phyloP scores from a whole-genome alignment of 2,113 vertebrate genomes.

The human region DNA sequence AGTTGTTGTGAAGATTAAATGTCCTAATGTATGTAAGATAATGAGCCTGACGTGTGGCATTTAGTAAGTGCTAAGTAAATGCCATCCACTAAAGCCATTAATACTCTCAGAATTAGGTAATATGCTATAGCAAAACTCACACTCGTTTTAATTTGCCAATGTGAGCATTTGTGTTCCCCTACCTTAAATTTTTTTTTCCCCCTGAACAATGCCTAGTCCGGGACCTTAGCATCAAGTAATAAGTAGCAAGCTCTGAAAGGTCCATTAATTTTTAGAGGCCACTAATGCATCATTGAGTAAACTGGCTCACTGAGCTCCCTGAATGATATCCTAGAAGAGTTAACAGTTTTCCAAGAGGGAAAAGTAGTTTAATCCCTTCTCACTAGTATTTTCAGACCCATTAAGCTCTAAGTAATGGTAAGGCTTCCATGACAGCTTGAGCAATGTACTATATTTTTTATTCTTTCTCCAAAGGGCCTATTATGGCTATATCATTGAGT shows the following conservation, averaged over 20 bases:
- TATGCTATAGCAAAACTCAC: not conserved
- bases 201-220: not conserved
- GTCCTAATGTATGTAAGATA: not conserved
- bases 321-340: slow-evolving; percentile 7
- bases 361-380: slow-evolving; percentile 12
- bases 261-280: slow-evolving; percentile 46
- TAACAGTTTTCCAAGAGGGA: slow-evolving; percentile 25
- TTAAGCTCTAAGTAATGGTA: slow-evolving; percentile 48
- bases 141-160: not conserved
- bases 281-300: not conserved
- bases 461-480: slow-evolving; percentile 5
- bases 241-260: slow-evolving; percentile 31
- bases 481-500: not conserved
- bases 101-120: not conserved
- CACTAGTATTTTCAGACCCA: slow-evolving; percentile 57
- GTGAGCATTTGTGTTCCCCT: not conserved
- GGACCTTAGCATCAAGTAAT: not conserved
- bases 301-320: not conserved
- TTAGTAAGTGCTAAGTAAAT: slow-evolving; percentile 24
- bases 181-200: not conserved
- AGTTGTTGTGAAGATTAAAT: not conserved
- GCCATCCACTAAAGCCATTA: not conserved
- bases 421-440: slow-evolving; percentile 14
- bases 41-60: not conserved
- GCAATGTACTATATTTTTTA: not conserved